Evolutionary conservation across 2,113 vertebrate species (phyloP), one percentile per base, ranked within the genome.

Genomic region (Pelobates fuscus): DNA sequence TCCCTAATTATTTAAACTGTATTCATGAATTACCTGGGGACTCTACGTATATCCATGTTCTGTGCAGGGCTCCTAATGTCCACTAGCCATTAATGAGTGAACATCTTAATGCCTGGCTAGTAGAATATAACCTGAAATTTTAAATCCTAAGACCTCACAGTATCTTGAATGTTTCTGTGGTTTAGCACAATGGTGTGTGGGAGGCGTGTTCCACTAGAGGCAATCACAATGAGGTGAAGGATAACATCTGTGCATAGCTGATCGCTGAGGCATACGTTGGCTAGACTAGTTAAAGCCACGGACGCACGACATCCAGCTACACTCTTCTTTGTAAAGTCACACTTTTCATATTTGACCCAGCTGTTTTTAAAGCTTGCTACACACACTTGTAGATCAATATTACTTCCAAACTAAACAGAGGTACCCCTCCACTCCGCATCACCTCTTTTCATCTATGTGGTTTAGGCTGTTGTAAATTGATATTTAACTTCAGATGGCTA

Each of bases 271-370:
- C 62, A 65, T 44, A 4, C 37, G 21, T 65, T 65, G 62, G 37
- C 62, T 65, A 44, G 37, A 65, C 32, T 25, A 24, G 29, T 63
- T 37, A 63, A 63, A 63, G 26, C 29, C 29, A 21, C 32, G n/a
- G 37, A 55, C 23, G 20, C 20, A 25, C 26, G 12, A 65, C 32
- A n/a, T 65, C 62, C 62, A 65, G 21, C n/a, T 43, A 44, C 8
- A 18, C 20, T 41, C 15, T 44, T 21, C 32, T 44, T 43, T 65
- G 32, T 26, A 23, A 10, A 21, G 21, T 67, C 24, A 44, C 20
- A n/a, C 24, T 27, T 20, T 67, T 67, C 18, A 41, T 52, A 26
- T 52, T n/a, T 67, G 23, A 67, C 25, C 5, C 24, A 52, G 23
- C 14, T 52, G 44, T 11, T 15, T 21, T 58, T 25, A 8, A 18